These are phyloP conservation scores for Caenorhabditis becei DNA, from an alignment of 2,888 invertebrate genomes.

Conservation along the genomic window DNA sequence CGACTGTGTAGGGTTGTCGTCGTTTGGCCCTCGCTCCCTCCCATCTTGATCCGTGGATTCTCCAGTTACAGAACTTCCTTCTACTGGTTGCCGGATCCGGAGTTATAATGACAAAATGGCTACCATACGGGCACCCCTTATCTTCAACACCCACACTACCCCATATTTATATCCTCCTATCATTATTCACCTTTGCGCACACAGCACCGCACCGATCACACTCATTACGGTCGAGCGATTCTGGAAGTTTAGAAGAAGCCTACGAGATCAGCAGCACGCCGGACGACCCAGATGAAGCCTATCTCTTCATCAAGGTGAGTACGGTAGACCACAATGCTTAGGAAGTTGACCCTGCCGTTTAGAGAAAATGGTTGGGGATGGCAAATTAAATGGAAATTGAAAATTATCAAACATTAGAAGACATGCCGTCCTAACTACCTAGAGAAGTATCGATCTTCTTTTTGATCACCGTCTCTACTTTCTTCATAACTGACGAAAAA, in stretches of 20 bases:
- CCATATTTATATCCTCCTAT: constrained; percentile 37
- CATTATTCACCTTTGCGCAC: constrained; percentile 47
- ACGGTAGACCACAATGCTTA: not conserved
- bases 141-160: constrained; percentile 33
- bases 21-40: constrained; percentile 32
- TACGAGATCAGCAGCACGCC: not conserved
- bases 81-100: constrained; percentile 4
- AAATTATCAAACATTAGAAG: constrained; percentile 44
- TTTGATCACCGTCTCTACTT: constrained; percentile 9
- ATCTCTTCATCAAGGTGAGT: constrained; percentile 22
- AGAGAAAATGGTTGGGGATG: not conserved
- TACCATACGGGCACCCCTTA: constrained; percentile 29
- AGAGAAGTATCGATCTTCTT: constrained; percentile 47
- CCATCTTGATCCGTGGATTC: constrained; percentile 17
- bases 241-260: constrained; percentile 4
- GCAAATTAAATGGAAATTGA: constrained; percentile 13
- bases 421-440: constrained; percentile 33
- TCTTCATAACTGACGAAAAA: constrained; percentile 2
- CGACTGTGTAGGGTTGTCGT: constrained; percentile 49
- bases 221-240: not conserved
- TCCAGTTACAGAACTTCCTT: constrained; percentile 18
- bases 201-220: constrained; percentile 46
- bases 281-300: not conserved
- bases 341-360: not conserved
- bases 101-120: constrained; percentile 51